Evolutionary conservation across 2,797 vertebrate species (phyloP).

Genomic region (Clarias pachynema): DNA sequence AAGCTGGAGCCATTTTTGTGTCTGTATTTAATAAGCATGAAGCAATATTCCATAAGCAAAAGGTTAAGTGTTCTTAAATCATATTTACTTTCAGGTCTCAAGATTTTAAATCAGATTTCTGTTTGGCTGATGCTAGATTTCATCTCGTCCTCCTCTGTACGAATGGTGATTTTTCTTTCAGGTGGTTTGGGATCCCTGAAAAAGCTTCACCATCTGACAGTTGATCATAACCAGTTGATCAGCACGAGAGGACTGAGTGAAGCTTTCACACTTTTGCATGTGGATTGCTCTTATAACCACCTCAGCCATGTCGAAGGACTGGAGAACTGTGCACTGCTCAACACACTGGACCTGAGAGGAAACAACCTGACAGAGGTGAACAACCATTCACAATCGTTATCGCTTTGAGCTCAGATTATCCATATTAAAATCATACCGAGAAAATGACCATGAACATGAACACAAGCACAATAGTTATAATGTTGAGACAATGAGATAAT

Average conservation of each 20-base stretch:
- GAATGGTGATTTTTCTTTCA: slow-evolving; percentile 65
- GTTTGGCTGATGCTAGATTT: slow-evolving; percentile 38
- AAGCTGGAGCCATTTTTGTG: slow-evolving; percentile 52
- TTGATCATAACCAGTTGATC: slow-evolving; percentile 92
- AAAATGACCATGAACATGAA: not conserved
- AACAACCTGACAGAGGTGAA: slow-evolving; percentile 90
- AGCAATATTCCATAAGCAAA: slow-evolving; percentile 61
- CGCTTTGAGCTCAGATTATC: not conserved
- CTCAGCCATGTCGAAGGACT: slow-evolving; percentile 82
- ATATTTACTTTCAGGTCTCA: slow-evolving; percentile 41
- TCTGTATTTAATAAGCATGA: slow-evolving; percentile 58
- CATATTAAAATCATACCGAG: not conserved
- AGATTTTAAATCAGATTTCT: slow-evolving; percentile 41
- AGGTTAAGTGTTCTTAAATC: slow-evolving; percentile 54
- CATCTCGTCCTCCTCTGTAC: slow-evolving; percentile 3
- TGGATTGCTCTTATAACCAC: slow-evolving; percentile 92
- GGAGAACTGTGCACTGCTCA: slow-evolving; percentile 85
- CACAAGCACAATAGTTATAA: not conserved
- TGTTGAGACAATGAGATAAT: not conserved
- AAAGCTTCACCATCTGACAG: slow-evolving; percentile 82
- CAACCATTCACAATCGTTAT: slow-evolving; percentile 13
- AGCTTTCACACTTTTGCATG: slow-evolving; percentile 78
- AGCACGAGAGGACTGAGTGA: slow-evolving; percentile 84
- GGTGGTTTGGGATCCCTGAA: slow-evolving; percentile 84
- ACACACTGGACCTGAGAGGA: slow-evolving; percentile 83